Base-by-base conservation (phyloP, 2,113 vertebrate genomes). In the Ceyx melanurus region DNA sequence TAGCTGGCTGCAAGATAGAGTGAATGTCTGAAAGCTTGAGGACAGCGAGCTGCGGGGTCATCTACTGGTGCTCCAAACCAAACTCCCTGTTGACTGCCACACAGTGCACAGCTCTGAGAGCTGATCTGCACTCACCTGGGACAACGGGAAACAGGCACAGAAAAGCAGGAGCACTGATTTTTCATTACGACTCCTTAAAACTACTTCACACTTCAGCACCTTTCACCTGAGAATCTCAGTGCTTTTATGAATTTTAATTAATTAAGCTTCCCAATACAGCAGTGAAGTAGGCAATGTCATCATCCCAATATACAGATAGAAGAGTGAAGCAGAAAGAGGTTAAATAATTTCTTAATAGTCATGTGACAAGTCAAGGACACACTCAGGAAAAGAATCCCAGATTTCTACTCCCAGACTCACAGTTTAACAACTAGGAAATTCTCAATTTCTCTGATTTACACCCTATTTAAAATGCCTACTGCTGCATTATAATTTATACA, bases 401-500 rank as follows among this genome's bases (percentile, higher is more conserved):
- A 80, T 67, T 94, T 51, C 64, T 71, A 82, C 67, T 87, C 64
- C 67, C 43, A 72, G 57, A 65, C 48, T 80, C 61, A 79, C 9
- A 74, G 87, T 86, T 86, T 80, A 95, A 71, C 89, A 91, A 83
- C 40, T 33, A 89, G 45, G 65, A 95, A 93, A 82, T 80, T 92
- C 51, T 88, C 84, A 58, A 23, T 87, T 95, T 91, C 60, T 92
- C 91, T 88, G 91, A 94, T 91, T 92, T 96, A 93, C 91, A 77
- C 74, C 85, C 53, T 92, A 74, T 86, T 96, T 91, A 80, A 94
- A 94, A 91, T 88, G 84, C 65, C 88, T 93, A 93, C 68, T 68
- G 33, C 61, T 86, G 76, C 87, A 93, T 65, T 89, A 61, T 95
- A 91, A 95, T 92, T 92, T 91, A 93, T 88, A 88, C 75, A 96